phyloP scores from a whole-genome alignment of 1,140 invertebrate species.

The Kradibia gibbosae region DNA sequence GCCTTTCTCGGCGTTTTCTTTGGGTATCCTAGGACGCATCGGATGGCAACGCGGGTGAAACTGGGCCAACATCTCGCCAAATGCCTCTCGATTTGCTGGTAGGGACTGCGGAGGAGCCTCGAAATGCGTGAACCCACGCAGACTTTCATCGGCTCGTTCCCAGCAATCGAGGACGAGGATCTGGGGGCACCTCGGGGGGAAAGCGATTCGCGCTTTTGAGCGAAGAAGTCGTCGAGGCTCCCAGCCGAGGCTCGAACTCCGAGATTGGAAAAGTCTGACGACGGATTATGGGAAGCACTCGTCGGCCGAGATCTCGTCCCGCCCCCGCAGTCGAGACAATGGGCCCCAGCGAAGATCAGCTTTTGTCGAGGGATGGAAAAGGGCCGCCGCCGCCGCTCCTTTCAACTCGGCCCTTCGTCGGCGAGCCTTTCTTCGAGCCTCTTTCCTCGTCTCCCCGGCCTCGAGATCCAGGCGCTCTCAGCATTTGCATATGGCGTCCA shows the following conservation, averaged over 20 bases:
- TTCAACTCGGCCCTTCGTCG: neutral
- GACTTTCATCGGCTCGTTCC: neutral
- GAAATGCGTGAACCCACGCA: neutral
- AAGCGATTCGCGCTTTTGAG: neutral
- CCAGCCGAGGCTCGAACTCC: neutral
- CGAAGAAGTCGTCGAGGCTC: constrained; percentile 27
- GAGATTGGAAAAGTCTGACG: constrained; percentile 31
- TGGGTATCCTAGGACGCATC: too few species aligned
- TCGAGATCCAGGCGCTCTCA: too few species aligned
- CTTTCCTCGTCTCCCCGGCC: neutral
- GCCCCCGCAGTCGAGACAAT: neutral
- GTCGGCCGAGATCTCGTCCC: constrained; percentile 47
- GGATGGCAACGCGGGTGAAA: neutral
- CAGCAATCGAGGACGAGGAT: neutral
- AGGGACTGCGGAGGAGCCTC: too few species aligned
- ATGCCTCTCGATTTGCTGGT: constrained; percentile 7
- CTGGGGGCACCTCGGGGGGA: neutral
- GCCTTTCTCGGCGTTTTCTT: too few species aligned
- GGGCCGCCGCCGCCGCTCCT: neutral
- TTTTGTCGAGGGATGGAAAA: neutral
- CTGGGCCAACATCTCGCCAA: neutral
- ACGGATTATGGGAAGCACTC: constrained; percentile 33
- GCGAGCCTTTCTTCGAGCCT: neutral
- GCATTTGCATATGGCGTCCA: neutral
- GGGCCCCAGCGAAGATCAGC: neutral